These are phyloP conservation scores for Frankliniella intonsa DNA, from an alignment of 2,888 invertebrate species.

Conservation along the genomic window DNA sequence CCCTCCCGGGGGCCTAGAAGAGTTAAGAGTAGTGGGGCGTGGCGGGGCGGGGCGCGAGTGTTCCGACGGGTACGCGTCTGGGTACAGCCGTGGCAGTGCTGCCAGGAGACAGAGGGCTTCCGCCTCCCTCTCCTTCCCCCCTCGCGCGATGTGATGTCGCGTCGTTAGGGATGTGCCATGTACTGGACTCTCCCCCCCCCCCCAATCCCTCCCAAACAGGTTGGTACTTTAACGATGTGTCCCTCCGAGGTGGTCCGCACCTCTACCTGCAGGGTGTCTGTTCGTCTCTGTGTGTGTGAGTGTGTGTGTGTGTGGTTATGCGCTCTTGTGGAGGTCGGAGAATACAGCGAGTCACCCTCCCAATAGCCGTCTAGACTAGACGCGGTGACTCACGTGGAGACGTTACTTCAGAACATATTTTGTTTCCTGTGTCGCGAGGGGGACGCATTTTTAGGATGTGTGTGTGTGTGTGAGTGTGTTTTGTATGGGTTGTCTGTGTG, in stretches of 20 bases:
- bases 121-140: not conserved
- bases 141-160: not conserved
- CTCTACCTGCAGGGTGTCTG: not conserved
- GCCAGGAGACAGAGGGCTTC: constrained; percentile 8
- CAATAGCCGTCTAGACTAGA: too few relatives aligned
- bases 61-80: not conserved
- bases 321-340: too few relatives aligned
- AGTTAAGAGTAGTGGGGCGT: not conserved
- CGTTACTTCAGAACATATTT: too few relatives aligned
- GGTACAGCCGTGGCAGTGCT: not conserved
- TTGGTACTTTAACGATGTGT: constrained; percentile 10
- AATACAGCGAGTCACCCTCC: too few relatives aligned
- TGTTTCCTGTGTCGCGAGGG: too few relatives aligned
- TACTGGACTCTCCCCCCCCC: not conserved
- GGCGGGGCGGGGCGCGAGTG: not conserved
- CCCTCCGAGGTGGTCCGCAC: constrained; percentile 4
- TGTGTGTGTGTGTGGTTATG: too few relatives aligned
- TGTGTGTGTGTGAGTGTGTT: too few relatives aligned
- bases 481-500: too few relatives aligned
- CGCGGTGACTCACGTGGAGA: too few relatives aligned
- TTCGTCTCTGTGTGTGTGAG: too few relatives aligned
- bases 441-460: too few relatives aligned
- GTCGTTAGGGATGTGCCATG: constrained; percentile 18
- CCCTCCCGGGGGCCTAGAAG: not conserved
- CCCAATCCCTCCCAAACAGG: not conserved